phyloP scores from a whole-genome alignment of 2,888 invertebrate species.

The Cephus rjabovi region DNA sequence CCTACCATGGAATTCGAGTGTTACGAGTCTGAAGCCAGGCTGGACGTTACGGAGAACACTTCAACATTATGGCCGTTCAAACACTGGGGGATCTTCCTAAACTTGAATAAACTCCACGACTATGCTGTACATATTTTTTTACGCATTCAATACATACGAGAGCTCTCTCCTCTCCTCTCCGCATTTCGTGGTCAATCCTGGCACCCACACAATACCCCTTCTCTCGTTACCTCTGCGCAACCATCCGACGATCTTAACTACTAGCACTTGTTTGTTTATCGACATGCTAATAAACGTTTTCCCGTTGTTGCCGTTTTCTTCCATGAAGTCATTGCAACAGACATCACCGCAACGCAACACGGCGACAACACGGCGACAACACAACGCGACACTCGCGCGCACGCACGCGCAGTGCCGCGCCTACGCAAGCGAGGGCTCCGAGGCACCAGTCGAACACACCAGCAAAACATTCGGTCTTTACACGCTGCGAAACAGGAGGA shows the following conservation, averaged over 20 bases:
- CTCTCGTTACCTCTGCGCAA: constrained; percentile 12
- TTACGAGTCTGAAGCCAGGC: constrained; percentile 9
- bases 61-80: constrained; percentile 34
- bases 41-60: constrained; percentile 17
- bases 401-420: too few relatives aligned
- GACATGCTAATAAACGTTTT: constrained; percentile 23
- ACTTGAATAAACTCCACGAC: not conserved
- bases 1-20: not conserved
- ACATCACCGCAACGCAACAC: not conserved
- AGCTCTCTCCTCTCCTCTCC: not conserved
- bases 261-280: constrained; percentile 35
- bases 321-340: constrained; percentile 27
- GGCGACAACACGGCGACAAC: too few relatives aligned
- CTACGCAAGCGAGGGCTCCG: too few relatives aligned
- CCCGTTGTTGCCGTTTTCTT: constrained; percentile 10
- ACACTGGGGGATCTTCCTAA: constrained; percentile 25
- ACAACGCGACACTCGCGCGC: too few relatives aligned
- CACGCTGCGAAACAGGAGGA: too few relatives aligned
- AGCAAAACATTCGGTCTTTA: too few relatives aligned
- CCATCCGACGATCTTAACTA: constrained; percentile 22
- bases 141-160: constrained; percentile 3
- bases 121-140: too few relatives aligned
- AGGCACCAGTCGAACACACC: too few relatives aligned
- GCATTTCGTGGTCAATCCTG: not conserved
- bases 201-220: not conserved